Base-by-base conservation (phyloP, 1,140 invertebrate species). In the Phthorimaea operculella region DNA sequence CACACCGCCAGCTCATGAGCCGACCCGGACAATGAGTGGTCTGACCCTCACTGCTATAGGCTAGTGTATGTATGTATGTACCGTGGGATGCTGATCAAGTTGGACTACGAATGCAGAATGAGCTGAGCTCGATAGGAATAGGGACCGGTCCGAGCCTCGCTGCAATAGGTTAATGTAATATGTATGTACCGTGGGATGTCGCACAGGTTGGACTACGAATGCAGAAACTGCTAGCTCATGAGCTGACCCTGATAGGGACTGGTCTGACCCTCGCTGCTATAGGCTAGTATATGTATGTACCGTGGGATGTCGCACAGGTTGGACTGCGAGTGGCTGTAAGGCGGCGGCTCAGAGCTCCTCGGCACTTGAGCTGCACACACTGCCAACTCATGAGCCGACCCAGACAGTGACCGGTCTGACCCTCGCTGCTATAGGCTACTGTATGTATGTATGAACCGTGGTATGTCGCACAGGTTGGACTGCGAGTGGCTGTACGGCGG, bases 401-500 rank as follows among this genome's bases (percentile, higher is more conserved):
- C 93, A 0, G 92, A 91, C n/a, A 94, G 86, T 63, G 92, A 94
- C 45, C 93, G 88, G 79, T 94, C 93, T 62, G 92, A 94, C 60
- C 92, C 93, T 18, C 93, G 87, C 11, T 93, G 87, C n/a, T n/a
- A 76, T 21, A 62, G 69, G n/a, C n/a, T n/a, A n/a, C n/a, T n/a
- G n/a, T n/a, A n/a, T n/a, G n/a, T n/a, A n/a, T n/a, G 60, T 52
- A n/a, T n/a, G n/a, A n/a, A 81, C 78, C 78, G 68, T 9, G 71
- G 72, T 64, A 80, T 78, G 33, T 79, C 74, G 28, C 63, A 66
- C 16, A 79, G 70, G 57, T 79, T 81, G 54, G 76, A 79, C 58
- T 79, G 78, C 33, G 63, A 70, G 66, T 81, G 78, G 55, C 65
- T 70, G 64, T 78, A 94, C 89, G 92, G 93, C 54, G 94, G 92